Conservation (phyloP, 1,140 invertebrate genomes). For the Brachystomella parvula region DNA sequence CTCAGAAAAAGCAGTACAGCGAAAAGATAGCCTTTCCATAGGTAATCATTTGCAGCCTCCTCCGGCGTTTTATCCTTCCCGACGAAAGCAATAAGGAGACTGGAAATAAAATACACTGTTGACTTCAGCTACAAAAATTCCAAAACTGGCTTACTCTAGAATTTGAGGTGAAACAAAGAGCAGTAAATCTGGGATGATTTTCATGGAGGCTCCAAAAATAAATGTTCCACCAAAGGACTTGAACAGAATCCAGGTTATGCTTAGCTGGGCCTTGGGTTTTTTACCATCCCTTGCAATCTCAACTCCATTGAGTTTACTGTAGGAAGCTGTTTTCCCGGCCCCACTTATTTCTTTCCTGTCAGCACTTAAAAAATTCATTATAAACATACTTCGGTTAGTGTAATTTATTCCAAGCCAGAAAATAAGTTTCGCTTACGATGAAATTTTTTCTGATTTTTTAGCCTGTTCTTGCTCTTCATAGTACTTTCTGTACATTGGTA, state of each 20-base stretch:
- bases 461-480: conserved; percentile 40
- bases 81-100: conserved; percentile 62
- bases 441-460: conserved; percentile 22
- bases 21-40: conserved; percentile 83
- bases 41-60: conserved; percentile 34
- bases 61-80: conserved; percentile 46
- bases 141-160: conserved; percentile 39
- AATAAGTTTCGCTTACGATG: not conserved
- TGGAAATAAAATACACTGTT: conserved; percentile 39
- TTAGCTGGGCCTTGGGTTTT: not conserved
- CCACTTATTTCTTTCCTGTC: not conserved
- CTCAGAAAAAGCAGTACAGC: conserved; percentile 65
- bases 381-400: not conserved
- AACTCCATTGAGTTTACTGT: not conserved
- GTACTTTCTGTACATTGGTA: conserved; percentile 46
- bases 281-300: not conserved
- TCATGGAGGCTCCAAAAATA: conserved; percentile 45
- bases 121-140: not conserved
- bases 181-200: conserved; percentile 51
- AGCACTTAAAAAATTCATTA: not conserved
- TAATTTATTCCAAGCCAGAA: not conserved
- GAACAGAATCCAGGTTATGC: conserved; percentile 44
- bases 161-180: conserved; percentile 53
- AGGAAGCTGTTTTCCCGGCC: not conserved
- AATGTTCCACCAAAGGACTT: conserved; percentile 48